Conservation (phyloP, 2,888 invertebrate genomes). For the Drosophila anomalipes region DNA sequence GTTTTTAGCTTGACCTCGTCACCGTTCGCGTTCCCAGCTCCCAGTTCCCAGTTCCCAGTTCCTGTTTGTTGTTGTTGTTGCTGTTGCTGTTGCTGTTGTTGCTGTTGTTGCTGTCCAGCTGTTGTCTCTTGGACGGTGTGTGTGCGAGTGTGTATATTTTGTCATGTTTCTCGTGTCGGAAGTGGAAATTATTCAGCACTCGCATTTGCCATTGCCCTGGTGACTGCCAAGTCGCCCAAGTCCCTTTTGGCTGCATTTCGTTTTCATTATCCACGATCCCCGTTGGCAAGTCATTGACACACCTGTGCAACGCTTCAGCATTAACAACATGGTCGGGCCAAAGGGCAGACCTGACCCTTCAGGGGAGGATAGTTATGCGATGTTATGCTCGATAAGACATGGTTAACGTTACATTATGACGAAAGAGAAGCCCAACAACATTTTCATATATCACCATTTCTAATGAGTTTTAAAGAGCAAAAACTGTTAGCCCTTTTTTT, state of each 20-base stretch:
- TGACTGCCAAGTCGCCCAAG: constrained; percentile 51
- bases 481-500: not conserved
- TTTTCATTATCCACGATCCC: constrained; percentile 75
- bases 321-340: constrained; percentile 21
- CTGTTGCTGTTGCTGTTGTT: constrained; percentile 22
- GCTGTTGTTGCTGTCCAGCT: constrained; percentile 40
- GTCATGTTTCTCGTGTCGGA: constrained; percentile 76
- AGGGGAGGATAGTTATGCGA: constrained; percentile 3
- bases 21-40: constrained; percentile 55
- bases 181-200: constrained; percentile 75
- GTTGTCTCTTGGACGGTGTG: constrained; percentile 43
- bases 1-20: constrained; percentile 79
- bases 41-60: constrained; percentile 21
- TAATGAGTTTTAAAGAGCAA: not conserved
- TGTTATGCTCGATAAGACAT: constrained; percentile 23
- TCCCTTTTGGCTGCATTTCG: constrained; percentile 71
- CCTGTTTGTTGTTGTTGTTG: not conserved
- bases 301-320: constrained; percentile 60
- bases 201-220: constrained; percentile 66
- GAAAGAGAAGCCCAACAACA: not conserved
- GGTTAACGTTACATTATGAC: constrained; percentile 5
- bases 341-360: not conserved
- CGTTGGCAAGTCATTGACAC: constrained; percentile 73
- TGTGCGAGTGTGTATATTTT: constrained; percentile 35
- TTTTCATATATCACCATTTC: constrained; percentile 18